Evolutionary conservation across 1,140 invertebrate genomes (phyloP).

Genomic region (Bombus superbus): DNA sequence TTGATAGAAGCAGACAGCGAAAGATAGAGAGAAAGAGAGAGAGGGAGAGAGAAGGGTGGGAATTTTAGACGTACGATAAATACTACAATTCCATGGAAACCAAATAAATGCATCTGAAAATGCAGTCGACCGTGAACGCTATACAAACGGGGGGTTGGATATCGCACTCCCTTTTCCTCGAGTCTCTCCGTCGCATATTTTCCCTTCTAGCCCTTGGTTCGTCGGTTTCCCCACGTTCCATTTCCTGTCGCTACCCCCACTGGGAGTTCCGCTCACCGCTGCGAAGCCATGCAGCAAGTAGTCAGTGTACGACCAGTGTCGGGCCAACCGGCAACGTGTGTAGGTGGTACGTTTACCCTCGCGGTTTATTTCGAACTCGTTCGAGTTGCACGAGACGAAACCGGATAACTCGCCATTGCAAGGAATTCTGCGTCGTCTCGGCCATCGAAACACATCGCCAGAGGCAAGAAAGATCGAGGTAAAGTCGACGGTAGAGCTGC

Average conservation of each 20-base stretch:
- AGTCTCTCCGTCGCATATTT: not conserved
- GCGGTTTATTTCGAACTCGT: slow-evolving; percentile 24
- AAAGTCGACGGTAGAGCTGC: not conserved
- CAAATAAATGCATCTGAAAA: not conserved
- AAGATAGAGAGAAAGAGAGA: not conserved
- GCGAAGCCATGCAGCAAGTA: slow-evolving; percentile 50
- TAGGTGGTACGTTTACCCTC: not conserved
- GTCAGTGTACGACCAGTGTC: slow-evolving; percentile 51
- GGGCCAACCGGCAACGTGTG: slow-evolving; percentile 46
- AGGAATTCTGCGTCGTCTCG: not conserved
- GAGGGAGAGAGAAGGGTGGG: not conserved
- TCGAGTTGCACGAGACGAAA: not conserved
- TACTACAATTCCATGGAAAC: not conserved
- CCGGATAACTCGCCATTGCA: not conserved
- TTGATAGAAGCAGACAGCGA: not conserved
- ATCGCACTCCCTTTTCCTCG: not conserved
- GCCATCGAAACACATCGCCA: not conserved
- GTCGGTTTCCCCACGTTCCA: slow-evolving; percentile 21
- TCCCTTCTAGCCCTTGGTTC: slow-evolving; percentile 2
- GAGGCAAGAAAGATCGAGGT: not conserved
- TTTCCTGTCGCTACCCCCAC: slow-evolving; percentile 47
- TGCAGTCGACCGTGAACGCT: not conserved
- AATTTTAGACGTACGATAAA: not conserved
- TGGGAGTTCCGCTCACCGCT: slow-evolving; percentile 21
- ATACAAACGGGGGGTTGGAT: not conserved